Conservation (phyloP, 2,888 invertebrate genomes). For the Micropterix aruncella region DNA sequence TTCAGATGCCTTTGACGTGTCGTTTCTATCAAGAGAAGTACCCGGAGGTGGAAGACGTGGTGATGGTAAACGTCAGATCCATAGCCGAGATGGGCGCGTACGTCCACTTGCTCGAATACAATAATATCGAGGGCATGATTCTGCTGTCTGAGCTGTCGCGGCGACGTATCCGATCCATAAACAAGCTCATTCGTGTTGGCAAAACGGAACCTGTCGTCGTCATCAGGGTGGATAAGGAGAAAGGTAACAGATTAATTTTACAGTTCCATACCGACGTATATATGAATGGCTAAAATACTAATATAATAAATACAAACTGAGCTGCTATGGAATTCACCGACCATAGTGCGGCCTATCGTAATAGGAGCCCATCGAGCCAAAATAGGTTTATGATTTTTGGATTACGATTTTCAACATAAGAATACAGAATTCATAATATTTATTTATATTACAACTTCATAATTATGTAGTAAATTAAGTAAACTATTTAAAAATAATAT, state of each 20-base stretch:
- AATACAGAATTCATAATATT: constrained; percentile 1
- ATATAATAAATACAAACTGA: too few relatives aligned
- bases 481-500: too few relatives aligned
- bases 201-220: constrained; percentile 99
- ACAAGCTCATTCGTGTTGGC: constrained; percentile 96
- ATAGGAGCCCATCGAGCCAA: too few relatives aligned
- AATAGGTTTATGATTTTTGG: too few relatives aligned
- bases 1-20: constrained; percentile 79
- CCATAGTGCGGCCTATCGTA: too few relatives aligned
- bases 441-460: too few relatives aligned
- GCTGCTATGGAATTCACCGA: too few relatives aligned
- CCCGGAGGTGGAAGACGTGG: constrained; percentile 98
- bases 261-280: too few relatives aligned
- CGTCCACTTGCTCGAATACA: constrained; percentile 94
- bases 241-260: too few relatives aligned
- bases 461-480: too few relatives aligned
- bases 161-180: constrained; percentile 97
- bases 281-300: too few relatives aligned
- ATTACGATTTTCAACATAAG: background rate
- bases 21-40: constrained; percentile 95
- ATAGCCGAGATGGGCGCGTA: constrained; percentile 99
- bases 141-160: constrained; percentile 94
- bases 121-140: constrained; percentile 99
- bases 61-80: constrained; percentile 96
- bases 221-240: constrained; percentile 98